Evolutionary conservation across 2,888 invertebrate genomes (phyloP), one percentile per base, ranked within the genome.

Genomic region (Balanococcus diminutus): DNA sequence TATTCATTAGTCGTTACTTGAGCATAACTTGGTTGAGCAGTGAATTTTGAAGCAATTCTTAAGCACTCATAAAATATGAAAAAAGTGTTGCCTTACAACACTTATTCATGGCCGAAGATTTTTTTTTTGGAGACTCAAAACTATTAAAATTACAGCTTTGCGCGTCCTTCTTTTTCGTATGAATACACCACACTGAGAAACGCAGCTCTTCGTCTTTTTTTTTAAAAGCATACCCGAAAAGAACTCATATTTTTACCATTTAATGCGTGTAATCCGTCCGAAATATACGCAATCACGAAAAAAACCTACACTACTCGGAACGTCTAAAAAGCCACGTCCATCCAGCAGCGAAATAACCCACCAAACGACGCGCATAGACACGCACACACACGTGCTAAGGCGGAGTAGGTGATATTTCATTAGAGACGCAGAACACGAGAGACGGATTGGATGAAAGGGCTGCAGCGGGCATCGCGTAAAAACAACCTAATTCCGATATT

Each of bases 401-500:
- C 51, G 51, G 4, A 51, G 51, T 14, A n/a, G 2, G 51, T 8
- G 8, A 36, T 36, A 36, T 36, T 36, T 42, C 42, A 42, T 42
- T 42, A 36, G 5, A 8, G 8, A 36, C 36, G 36, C 8, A 36
- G 8, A 36, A 36, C 8, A 42, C 14, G 42, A 42, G 8, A 42
- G 42, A 42, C 11, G 42, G 11, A 42, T 2, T 36, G 36, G 36
- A 4, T 36, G 36, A 6, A 36, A 51, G 19, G 51, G 51, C 19
- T 1, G 14, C 42, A 14, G 42, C 42, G 14, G 42, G 16, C 14
- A 42, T 3, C 11, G 19, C 28, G 28, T 67, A 19, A 67, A 67
- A 75, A n/a, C 32, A 14, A 75, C 75, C 75, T 36, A 75, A 75
- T 75, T 75, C 75, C 75, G 75, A 75, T 75, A 75, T 75, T 75